Evolutionary conservation across 2,113 vertebrate species (phyloP).

Genomic region (Microtus pennsylvanicus): DNA sequence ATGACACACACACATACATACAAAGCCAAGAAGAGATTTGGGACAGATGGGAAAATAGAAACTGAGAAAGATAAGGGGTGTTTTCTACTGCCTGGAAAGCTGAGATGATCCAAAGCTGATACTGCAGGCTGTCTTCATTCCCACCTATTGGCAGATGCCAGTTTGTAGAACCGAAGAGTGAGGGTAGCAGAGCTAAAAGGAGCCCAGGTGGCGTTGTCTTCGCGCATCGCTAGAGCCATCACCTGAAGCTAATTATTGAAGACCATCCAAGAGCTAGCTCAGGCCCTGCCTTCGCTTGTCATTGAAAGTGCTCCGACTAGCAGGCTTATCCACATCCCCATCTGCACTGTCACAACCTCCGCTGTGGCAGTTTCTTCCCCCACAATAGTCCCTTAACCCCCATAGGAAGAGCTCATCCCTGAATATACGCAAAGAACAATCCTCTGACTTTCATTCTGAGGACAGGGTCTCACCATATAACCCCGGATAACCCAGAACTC

Average conservation of each 20-base stretch:
- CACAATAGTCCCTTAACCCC: background rate
- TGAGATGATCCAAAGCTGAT: background rate
- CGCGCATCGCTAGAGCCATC: background rate
- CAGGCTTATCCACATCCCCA: background rate
- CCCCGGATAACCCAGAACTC: background rate
- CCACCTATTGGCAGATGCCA: background rate
- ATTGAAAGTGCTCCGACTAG: background rate
- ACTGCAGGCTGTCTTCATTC: background rate
- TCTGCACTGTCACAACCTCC: background rate
- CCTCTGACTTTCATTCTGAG: background rate
- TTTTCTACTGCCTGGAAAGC: background rate
- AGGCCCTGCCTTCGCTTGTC: background rate
- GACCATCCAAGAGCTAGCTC: background rate
- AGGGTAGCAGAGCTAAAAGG: background rate
- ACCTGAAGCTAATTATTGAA: background rate
- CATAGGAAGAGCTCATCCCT: background rate
- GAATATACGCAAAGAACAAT: background rate
- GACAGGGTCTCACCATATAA: background rate
- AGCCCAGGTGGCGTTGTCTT: background rate
- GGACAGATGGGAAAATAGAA: background rate
- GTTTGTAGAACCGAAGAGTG: background rate
- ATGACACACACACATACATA: background rate
- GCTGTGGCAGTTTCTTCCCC: background rate
- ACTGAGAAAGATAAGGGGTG: background rate
- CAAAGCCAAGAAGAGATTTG: background rate